A percentile compares a stretch with the other conserved stretches of the same genome.
Evolutionary conservation across 1,140 invertebrate genomes (phyloP).

Genomic region (Tetramorium simillimum): DNA sequence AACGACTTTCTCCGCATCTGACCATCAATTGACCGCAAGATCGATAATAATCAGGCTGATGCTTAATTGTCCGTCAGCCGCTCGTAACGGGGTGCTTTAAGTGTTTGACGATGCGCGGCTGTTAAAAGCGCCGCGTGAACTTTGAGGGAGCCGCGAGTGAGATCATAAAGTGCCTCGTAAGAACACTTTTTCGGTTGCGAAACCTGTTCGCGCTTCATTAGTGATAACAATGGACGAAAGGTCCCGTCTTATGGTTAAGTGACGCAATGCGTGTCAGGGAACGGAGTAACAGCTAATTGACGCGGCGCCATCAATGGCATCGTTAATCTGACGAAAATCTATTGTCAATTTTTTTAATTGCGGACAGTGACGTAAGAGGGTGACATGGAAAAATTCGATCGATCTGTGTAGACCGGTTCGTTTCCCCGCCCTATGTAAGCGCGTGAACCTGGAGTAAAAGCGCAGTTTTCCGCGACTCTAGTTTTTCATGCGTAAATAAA

Average conservation of each 20-base stretch:
- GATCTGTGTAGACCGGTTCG: neutral
- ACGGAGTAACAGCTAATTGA: conserved; percentile 38
- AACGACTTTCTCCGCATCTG: conserved; percentile 68
- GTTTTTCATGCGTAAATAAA: neutral
- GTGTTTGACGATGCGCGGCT: conserved; percentile 43
- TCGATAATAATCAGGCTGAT: conserved; percentile 71
- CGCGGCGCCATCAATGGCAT: conserved; percentile 21
- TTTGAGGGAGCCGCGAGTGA: conserved; percentile 21
- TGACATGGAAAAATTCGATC: conserved; percentile 21
- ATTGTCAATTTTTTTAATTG: conserved; percentile 46
- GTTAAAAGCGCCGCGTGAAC: conserved; percentile 55
- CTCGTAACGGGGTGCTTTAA: conserved; percentile 38
- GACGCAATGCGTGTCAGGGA: conserved; percentile 8
- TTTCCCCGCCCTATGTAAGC: neutral
- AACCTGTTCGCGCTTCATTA: conserved; percentile 58
- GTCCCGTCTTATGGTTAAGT: conserved; percentile 37
- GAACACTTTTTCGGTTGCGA: conserved; percentile 58
- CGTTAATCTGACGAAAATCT: conserved; percentile 46
- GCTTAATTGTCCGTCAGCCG: conserved; percentile 64
- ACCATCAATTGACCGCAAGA: conserved; percentile 44
- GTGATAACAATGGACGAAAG: conserved; percentile 52
- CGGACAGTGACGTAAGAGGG: neutral
- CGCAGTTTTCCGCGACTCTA: neutral
- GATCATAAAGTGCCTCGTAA: conserved; percentile 45
- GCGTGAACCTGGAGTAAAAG: neutral